Percentiles rank a stretch among this genome's conserved stretches.
phyloP scores from a whole-genome alignment of 2,113 vertebrate species.

The Thinocorus orbignyianus region DNA sequence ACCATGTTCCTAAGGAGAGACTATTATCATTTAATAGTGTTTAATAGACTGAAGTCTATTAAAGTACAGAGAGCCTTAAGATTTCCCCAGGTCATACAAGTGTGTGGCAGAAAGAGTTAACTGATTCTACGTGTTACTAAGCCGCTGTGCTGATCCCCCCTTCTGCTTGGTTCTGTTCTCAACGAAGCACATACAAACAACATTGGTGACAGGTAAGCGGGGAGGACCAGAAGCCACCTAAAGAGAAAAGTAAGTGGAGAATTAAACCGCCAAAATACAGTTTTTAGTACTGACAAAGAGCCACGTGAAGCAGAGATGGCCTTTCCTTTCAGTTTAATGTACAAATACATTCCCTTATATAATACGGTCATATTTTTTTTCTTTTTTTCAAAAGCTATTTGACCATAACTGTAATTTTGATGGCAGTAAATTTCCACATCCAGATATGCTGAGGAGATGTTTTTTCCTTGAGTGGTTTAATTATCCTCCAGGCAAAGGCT shows the following conservation, averaged over 20 bases:
- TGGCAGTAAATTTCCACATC: slow-evolving; percentile 24
- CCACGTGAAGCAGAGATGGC: background rate
- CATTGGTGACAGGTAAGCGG: background rate
- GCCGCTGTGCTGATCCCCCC: background rate
- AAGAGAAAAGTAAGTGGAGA: background rate
- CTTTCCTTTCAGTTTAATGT: background rate
- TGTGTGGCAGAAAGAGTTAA: background rate
- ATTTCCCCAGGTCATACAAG: background rate
- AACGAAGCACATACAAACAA: background rate
- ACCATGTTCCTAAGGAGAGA: background rate
- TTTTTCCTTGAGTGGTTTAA: slow-evolving; percentile 26
- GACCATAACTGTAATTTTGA: background rate
- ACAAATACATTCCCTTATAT: background rate
- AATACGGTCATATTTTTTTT: background rate
- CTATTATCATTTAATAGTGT: background rate
- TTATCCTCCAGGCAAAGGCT: slow-evolving; percentile 4
- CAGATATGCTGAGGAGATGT: slow-evolving; percentile 11
- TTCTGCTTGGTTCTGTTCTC: background rate
- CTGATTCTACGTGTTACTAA: background rate
- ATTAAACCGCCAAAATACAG: background rate
- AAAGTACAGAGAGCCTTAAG: background rate
- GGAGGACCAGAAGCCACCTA: background rate
- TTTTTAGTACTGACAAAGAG: background rate
- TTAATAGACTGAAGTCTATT: background rate
- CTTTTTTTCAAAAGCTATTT: background rate